Base-by-base conservation (phyloP, 1,140 invertebrate genomes). In the Drosophila nebulosa region DNA sequence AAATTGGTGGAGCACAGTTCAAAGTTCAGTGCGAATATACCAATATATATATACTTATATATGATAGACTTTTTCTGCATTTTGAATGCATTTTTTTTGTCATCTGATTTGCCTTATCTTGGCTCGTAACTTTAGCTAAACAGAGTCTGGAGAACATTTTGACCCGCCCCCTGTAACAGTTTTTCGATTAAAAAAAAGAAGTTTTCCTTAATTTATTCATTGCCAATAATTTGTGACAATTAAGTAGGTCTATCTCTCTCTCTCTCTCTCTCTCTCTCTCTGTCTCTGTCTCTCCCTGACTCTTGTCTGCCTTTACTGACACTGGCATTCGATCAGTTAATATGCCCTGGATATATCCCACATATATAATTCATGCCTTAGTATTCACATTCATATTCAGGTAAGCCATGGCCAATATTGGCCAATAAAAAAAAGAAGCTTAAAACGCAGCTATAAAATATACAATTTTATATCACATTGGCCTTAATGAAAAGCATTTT, bases 391-490 rank as follows among this genome's bases (percentile, higher is more conserved):
- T 72, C 42, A 35, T 42, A 64, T 66, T 59, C 22, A 39, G 57
- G 35, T 39, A 36, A 71, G 50, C 35, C 50, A 53, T 16, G 52
- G 53, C 42, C 42, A 51, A 36, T 63, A 74, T 56, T 59, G 59
- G 77, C 68, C 69, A 84, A 83, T 79, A 72, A 84, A 85, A 85
- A 76, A 72, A 84, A 85, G 79, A 76, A 84, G 67, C 84, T 84
- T 85, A 85, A 85, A 85, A 78, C 78, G 78, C 73, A 85, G 78
- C 60, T 62, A 78, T 86, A 85, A 85, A 85, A 78, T 85, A 86
- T 60, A 80, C 73, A 80, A 77, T 74, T 86, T 84, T 76, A 84
- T 84, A 71, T 71, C n/a, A 75, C 78, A 72, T 46, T 59, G 51
- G 69, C 69, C 78, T 78, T 86, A 85, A 86, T 85, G 80, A 84